Base-by-base conservation (phyloP, 2,888 invertebrate species). In the Abscondita cerata region DNA sequence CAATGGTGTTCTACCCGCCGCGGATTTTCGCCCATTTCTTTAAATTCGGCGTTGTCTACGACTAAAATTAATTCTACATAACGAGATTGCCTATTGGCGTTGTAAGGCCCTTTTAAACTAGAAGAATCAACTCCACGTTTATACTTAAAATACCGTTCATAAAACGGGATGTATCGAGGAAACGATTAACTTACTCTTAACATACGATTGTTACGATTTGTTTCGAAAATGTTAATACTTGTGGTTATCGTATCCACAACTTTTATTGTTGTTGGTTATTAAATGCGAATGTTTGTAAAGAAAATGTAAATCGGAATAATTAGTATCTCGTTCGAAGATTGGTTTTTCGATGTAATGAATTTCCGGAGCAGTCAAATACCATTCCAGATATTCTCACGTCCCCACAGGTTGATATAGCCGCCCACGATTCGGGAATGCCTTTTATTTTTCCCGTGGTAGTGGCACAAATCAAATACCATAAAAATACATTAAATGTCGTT, bases 21-120 rank as follows among this genome's bases (percentile, higher is more conserved):
- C 53, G 89, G 78, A 74, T 87, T 90, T 74, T 90, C 89, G 1
- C 90, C 90, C 68, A 93, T 87, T 34, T 92, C 91, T 64, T 87
- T 87, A 81, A 85, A 98, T 81, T 95, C 92, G 68, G 89, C 86
- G 78, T 93, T 88, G 81, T 96, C 96, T 11, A 94, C 91, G 2
- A 96, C 96, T 64, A 96, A 82, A 58, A 95, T 93, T 73, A 96
- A 81, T 78, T 96, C 96, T 62, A 96, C 92, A 79, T 91, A 96
- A 53, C 95, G 87, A 1, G 95, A 93, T 70, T 89, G 85, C 69
- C 88, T 88, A 82, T 95, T 92, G 52, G 92, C 89, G 81, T 94
- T 93, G 82, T 90, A 95, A 0, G 96, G 96, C 0, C 92, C 94
- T 1, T 91, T 86, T 59, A 94, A 87, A 54, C 82, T 81, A 52